Evolutionary conservation across 2,888 invertebrate species (phyloP).

Genomic region (Chrysopilus asiliformis): DNA sequence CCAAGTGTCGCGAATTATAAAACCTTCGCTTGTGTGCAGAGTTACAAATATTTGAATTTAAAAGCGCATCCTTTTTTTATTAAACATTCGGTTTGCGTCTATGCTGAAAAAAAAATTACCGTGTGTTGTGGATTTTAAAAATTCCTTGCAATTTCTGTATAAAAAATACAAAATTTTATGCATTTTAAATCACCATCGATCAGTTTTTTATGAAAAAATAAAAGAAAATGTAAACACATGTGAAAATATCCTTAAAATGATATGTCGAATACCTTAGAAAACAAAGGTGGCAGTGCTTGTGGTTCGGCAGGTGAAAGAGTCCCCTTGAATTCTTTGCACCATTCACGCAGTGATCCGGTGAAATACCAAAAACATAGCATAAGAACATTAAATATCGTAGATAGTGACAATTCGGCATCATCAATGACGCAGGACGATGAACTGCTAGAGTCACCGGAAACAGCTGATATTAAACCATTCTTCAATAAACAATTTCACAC

Average conservation of each 20-base stretch:
- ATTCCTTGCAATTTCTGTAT: neutral
- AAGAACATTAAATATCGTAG: neutral
- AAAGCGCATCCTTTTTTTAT: too few species aligned
- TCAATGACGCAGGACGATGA: constrained; percentile 15
- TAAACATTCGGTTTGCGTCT: too few species aligned
- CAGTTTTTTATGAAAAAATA: too few species aligned
- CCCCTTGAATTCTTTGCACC: neutral
- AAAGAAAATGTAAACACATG: too few species aligned
- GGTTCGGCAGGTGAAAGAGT: constrained; percentile 2
- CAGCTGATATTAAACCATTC: constrained; percentile 17
- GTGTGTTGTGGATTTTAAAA: neutral
- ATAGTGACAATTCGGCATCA: constrained; percentile 12
- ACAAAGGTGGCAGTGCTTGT: neutral
- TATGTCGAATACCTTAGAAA: constrained; percentile 7
- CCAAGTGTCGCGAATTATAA: too few species aligned
- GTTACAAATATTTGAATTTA: too few species aligned
- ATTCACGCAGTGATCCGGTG: neutral
- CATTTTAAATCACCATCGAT: neutral
- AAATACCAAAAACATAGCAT: neutral
- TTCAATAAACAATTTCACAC: constrained; percentile 11
- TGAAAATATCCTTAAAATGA: constrained; percentile 2
- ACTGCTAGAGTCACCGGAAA: constrained; percentile 12
- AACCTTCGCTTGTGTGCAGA: too few species aligned
- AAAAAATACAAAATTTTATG: neutral
- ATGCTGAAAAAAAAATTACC: too few species aligned